Base-by-base conservation (phyloP, 2,113 vertebrate genomes). In the Mobula birostris region DNA sequence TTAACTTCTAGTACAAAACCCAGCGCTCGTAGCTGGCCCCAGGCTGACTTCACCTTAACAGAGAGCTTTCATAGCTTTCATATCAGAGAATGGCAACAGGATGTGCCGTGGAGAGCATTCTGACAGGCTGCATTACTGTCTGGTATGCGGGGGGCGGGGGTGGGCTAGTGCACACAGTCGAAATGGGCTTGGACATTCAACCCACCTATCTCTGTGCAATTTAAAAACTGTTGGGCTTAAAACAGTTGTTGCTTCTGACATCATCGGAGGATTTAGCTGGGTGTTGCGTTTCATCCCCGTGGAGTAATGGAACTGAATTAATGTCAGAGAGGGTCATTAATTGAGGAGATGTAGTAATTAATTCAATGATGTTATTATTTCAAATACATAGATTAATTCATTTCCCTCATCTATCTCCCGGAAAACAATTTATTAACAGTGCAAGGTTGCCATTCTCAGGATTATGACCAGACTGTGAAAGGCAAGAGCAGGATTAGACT, bases 341-440 rank as follows among this genome's bases (percentile, higher is more conserved):
- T 85, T 58, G 48, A 58, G 82, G 82, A 58, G 48, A 85, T 85
- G 82, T 48, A 24, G 40, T 56, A 56, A 85, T 85, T 85, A 85
- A 85, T 85, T 58, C 58, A 58, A 85, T 56, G 82, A 85, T 27
- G 48, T 85, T 82, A 24, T 82, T 58, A 85, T 85, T 85, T 85
- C 82, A 27, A 85, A 56, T 58, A 21, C 21, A 9, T 24, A 27
- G 1, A 85, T 85, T 85, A 85, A 85, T 85, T 24, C 48, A 85
- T 85, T 9, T 58, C 48, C 82, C 82, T 85, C 82, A 58, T 85
- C 24, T 56, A 8, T 85, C 82, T 58, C 48, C 82, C 58, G 48
- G 7, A 85, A 85, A 21, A 40, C 82, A 85, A 48, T 48, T 27
- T 12, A 19, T 40, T 48, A 85, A 85, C 48, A 48, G 48, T 48